Base-by-base conservation (phyloP, 2,888 invertebrate species). In the Microlaimidae sp. region DNA sequence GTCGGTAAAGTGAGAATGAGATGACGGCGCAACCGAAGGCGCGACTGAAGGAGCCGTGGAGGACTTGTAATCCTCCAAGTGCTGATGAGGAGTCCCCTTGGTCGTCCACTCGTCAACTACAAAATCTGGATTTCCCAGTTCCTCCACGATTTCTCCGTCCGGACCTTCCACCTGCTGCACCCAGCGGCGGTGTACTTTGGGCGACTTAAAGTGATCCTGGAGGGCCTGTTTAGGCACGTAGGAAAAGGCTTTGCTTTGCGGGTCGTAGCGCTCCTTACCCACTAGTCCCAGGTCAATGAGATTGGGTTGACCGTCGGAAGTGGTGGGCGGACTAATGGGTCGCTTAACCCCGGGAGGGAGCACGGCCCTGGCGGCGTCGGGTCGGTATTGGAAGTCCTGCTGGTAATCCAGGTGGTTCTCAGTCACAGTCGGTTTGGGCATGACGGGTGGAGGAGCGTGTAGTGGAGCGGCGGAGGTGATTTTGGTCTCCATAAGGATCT, bases 401-500 rank as follows among this genome's bases (percentile, higher is more conserved):
- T 19, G 27, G 17, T 51, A 41, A n/a, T 51, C 25, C 25, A 74
- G 72, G 56, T 72, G 70, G 62, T 74, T 73, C 23, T 10, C 5
- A 5, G 21, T 43, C 43, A 5, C 52, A 32, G 57, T 55, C 40
- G 63, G 63, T 56, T 62, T 64, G 40, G 64, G 75, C 70, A 64
- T 68, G 71, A 70, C 64, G 56, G 59, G 64, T 53, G 58, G 62
- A 52, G 54, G 59, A 52, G 19, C 60, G 56, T 28, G 71, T 58
- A 26, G 28, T 66, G 54, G 55, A 54, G 58, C 53, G 63, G 72
- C 60, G 72, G 71, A 59, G 7, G n/a, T 10, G n/a, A n/a, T n/a
- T n/a, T n/a, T n/a, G n/a, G n/a, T n/a, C n/a, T n/a, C n/a, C n/a
- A n/a, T n/a, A n/a, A n/a, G n/a, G n/a, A n/a, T n/a, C n/a, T n/a